phyloP scores from a whole-genome alignment of 2,113 vertebrate genomes.

The Sciurus niger region DNA sequence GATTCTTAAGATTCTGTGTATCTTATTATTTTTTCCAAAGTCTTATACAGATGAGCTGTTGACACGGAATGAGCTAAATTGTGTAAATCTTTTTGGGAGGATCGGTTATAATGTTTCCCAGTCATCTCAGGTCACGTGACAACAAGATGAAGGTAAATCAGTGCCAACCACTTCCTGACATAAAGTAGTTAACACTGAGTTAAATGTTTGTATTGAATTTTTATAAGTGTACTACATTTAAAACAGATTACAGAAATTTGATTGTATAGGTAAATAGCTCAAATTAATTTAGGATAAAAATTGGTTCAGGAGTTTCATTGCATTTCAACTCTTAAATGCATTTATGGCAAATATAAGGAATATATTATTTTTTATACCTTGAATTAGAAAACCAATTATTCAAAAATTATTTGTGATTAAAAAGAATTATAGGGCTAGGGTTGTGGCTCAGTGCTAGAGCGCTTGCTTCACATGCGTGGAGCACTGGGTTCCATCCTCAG shows the following conservation, averaged over 20 bases:
- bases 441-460: too few relatives aligned
- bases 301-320: not conserved
- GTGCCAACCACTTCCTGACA: not conserved
- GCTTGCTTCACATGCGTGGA: too few relatives aligned
- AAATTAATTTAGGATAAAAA: conserved; percentile 62
- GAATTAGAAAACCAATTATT: conserved; percentile 8
- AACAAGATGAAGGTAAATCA: not conserved
- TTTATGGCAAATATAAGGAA: not conserved
- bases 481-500: too few relatives aligned
- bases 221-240: conserved; percentile 37
- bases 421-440: conserved; percentile 24
- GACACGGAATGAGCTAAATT: not conserved
- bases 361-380: not conserved
- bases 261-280: conserved; percentile 44
- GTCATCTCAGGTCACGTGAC: not conserved
- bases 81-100: not conserved
- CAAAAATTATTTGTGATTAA: conserved; percentile 15
- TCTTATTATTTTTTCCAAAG: conserved; percentile 18
- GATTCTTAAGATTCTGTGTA: conserved; percentile 33
- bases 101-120: not conserved
- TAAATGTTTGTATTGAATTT: conserved; percentile 54
- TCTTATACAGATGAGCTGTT: not conserved
- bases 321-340: conserved; percentile 40
- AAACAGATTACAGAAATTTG: conserved; percentile 39
- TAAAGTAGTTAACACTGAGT: conserved; percentile 50